A percentile compares a stretch with the other conserved stretches of the same genome.
phyloP scores from a whole-genome alignment of 2,113 vertebrate species.

The Corydoras maculifer region DNA sequence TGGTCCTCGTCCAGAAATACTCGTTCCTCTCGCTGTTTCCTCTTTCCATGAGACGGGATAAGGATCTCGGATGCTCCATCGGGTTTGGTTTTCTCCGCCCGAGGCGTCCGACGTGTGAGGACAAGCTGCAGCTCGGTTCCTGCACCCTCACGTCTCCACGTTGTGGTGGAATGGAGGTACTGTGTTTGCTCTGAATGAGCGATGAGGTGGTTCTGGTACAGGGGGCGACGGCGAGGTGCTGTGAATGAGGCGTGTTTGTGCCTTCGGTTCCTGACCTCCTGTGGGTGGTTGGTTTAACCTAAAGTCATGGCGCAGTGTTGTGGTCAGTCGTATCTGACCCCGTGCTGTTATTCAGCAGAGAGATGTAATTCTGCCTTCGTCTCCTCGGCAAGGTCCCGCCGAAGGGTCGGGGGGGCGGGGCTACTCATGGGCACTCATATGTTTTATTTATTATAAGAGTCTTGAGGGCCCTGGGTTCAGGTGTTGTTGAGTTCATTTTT shows the following conservation, averaged over 20 bases:
- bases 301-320: background rate
- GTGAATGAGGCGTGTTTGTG: no score
- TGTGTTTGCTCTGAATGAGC: background rate
- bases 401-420: no score
- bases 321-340: background rate
- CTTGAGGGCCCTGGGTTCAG: no score
- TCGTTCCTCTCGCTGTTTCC: constrained; percentile 14
- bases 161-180: background rate
- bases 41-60: constrained; percentile 20
- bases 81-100: constrained; percentile 38
- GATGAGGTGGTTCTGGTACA: background rate
- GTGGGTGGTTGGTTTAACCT: background rate
- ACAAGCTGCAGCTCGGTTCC: constrained; percentile 23
- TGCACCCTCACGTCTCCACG: constrained; percentile 9
- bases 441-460: no score
- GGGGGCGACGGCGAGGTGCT: no score
- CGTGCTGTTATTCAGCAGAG: constrained; percentile 8
- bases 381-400: constrained; percentile 27
- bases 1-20: constrained; percentile 3
- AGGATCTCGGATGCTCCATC: constrained; percentile 24
- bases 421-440: no score
- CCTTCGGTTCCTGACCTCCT: no score
- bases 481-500: no score
- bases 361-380: constrained; percentile 19
- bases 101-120: constrained; percentile 33